phyloP scores from a whole-genome alignment of 2,797 vertebrate genomes.

The Cryptoblepharus egeriae region DNA sequence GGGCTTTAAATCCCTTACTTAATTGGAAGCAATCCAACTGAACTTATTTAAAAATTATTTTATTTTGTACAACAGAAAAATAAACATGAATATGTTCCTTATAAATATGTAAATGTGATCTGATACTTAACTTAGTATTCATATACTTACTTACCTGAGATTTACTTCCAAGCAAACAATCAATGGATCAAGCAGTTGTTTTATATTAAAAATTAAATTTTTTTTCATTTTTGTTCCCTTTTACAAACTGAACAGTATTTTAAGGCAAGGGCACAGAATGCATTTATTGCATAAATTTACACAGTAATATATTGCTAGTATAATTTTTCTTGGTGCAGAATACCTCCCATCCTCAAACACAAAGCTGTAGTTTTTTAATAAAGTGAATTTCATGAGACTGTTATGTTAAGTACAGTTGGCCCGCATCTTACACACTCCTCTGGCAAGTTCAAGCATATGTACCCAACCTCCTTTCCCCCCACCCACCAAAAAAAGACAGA shows the following conservation, averaged over 20 bases:
- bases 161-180: neutral
- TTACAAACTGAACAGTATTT: neutral
- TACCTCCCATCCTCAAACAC: neutral
- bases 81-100: too few relatives aligned
- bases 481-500: too few relatives aligned
- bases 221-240: neutral
- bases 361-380: neutral
- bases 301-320: neutral
- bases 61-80: too few relatives aligned
- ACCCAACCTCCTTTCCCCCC: too few relatives aligned
- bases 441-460: too few relatives aligned
- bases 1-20: neutral
- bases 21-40: neutral
- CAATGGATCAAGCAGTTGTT: neutral
- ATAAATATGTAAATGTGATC: too few relatives aligned
- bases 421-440: too few relatives aligned
- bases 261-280: too few relatives aligned
- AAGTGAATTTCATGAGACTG: neutral
- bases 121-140: too few relatives aligned
- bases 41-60: neutral
- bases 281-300: neutral
- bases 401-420: neutral
- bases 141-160: too few relatives aligned
- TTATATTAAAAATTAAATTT: too few relatives aligned
- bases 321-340: neutral